These are phyloP conservation scores for Meandrusa payeni DNA, from an alignment of 2,888 invertebrate species.

Conservation along the genomic window DNA sequence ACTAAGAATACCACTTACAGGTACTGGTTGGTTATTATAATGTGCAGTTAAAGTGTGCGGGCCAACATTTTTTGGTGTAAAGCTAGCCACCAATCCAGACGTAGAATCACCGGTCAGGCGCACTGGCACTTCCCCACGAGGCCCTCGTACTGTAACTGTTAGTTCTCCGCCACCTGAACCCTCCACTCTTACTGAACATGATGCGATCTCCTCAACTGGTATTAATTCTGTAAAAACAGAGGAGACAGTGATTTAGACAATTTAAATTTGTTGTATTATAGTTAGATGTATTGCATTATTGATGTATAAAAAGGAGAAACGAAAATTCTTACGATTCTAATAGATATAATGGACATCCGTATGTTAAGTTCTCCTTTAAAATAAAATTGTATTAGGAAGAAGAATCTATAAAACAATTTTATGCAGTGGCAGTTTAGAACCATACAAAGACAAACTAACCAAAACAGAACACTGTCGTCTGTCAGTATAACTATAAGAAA, in stretches of 20 bases:
- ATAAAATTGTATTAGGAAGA: too few species aligned
- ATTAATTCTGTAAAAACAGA: conserved; percentile 83
- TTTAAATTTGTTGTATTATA: too few species aligned
- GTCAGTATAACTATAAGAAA: too few species aligned
- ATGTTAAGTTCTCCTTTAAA: too few species aligned
- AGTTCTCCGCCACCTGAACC: conserved; percentile 88
- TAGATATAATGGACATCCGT: too few species aligned
- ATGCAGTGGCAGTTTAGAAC: too few species aligned
- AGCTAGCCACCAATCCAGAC: conserved; percentile 93
- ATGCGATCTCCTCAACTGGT: conserved; percentile 85
- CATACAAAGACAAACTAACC: too few species aligned
- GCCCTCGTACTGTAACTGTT: conserved; percentile 94
- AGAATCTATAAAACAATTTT: too few species aligned
- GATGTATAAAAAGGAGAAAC: too few species aligned
- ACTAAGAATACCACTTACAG: conserved; percentile 50
- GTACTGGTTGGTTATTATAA: conserved; percentile 93
- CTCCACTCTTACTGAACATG: conserved; percentile 74
- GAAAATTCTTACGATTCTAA: too few species aligned
- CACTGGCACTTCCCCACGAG: conserved; percentile 91
- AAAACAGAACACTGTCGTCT: too few species aligned
- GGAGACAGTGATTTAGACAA: background rate
- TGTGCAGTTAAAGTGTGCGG: conserved; percentile 94
- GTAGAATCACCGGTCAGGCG: conserved; percentile 94
- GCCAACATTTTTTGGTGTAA: conserved; percentile 95
- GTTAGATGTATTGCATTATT: too few species aligned